Percentiles rank a stretch among this genome's conserved stretches.
Conservation (phyloP, 2,797 vertebrate genomes). For the Lepilemur ruficaudatus region DNA sequence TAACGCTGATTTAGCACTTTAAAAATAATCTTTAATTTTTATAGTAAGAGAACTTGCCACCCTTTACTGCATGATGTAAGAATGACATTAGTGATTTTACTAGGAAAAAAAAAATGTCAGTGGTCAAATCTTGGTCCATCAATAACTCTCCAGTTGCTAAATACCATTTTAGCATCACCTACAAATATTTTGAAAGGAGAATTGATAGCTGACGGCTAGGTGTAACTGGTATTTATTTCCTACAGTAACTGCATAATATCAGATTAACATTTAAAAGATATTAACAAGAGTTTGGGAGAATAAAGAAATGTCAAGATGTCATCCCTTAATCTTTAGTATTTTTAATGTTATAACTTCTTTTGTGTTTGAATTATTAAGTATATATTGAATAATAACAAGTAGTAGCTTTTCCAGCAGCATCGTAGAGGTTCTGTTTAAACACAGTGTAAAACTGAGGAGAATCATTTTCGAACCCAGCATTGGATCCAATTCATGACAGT, state of each 20-base stretch:
- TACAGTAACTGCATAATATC: conserved; percentile 24
- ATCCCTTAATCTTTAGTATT: neutral
- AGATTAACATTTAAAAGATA: conserved; percentile 31
- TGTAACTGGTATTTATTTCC: conserved; percentile 23
- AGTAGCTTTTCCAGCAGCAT: neutral
- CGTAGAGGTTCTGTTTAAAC: neutral
- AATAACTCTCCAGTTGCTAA: conserved; percentile 51
- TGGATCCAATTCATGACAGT: neutral
- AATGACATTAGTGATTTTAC: conserved; percentile 47
- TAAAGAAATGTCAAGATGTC: neutral
- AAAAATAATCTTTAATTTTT: conserved; percentile 51
- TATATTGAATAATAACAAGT: conserved; percentile 5
- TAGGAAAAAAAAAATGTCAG: conserved; percentile 13
- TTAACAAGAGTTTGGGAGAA: neutral
- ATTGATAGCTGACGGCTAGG: conserved; percentile 18
- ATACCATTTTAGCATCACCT: conserved; percentile 48
- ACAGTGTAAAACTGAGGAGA: neutral
- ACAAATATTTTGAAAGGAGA: conserved; percentile 61
- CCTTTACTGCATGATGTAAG: conserved; percentile 34
- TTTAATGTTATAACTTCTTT: conserved; percentile 31
- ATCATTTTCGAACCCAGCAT: neutral
- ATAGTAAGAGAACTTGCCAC: conserved; percentile 42
- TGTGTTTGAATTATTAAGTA: neutral
- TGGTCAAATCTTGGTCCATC: conserved; percentile 58
- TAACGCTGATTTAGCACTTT: conserved; percentile 12